Evolutionary conservation across 2,888 invertebrate species (phyloP), one percentile per base, ranked within the genome.

Genomic region (Oscheius onirici): DNA sequence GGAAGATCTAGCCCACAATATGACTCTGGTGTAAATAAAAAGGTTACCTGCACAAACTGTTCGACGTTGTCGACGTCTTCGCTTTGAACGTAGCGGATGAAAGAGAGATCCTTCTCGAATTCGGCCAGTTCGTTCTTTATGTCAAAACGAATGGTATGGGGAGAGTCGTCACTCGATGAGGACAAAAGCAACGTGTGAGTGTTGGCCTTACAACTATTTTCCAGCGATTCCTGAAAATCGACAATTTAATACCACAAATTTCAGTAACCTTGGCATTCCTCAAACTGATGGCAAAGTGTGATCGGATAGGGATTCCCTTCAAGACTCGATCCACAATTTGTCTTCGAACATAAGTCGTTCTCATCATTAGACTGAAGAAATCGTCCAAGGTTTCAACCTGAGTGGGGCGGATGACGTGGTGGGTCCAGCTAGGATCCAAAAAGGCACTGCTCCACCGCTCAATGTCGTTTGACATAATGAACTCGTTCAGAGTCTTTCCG

Each of bases 61-160:
- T 86, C 87, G 24, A 87, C 83, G 69, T 88, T 87, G 73, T 87
- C 84, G 13, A 84, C 83, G 60, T 84, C 84, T 34, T 88, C 87
- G 63, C 80, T 82, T 68, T 86, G 83, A 46, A 87, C 82, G 77
- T 83, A 86, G 41, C 83, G 75, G 26, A 87, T 71, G 72, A 87
- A 87, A 26, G 80, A 83, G 10, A 88, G 73, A 68, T 87, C 87
- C 66, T 77, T 72, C 54, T 86, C 83, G 68, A 86, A 83, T 69
- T 86, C 86, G 17, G 81, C 79, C 40, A 86, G 55, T 69, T 87
- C 86, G 58, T 81, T 83, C 34, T 82, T 75, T 43, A 86, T 83
- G 60, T 84, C 84, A 54, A 85, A 82, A 15, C 75, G 76, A 15
- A 84, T 85, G 3, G 69, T 71, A 44, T 76, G 76, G 0, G 70